Base-by-base conservation (phyloP, 2,888 invertebrate genomes). In the Odontomyia ornata region DNA sequence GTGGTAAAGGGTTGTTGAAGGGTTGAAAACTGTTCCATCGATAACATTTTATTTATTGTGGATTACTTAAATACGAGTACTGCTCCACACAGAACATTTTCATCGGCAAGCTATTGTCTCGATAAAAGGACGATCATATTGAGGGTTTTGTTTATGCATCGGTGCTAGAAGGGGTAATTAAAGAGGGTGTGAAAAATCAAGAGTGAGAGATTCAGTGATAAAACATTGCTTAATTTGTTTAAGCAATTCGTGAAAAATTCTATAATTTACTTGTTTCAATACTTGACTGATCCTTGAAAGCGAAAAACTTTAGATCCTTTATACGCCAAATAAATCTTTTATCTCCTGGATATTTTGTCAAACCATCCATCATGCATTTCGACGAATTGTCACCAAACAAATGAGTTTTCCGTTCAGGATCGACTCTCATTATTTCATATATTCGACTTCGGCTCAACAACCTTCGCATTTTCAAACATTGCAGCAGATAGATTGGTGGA, bases 11-110 rank as follows among this genome's bases (percentile, higher is more conserved):
- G 60, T 23, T 73, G 76, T 69, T 79, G 77, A 77, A 79, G 72
- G 72, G 72, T 57, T 77, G 76, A 77, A 76, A 79, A 79, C 76
- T 79, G 76, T 79, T 79, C 69, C 79, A 79, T 79, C 79, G 79
- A 79, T 79, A 77, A 78, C 65, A 65, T 46, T 36, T 76, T 78
- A 78, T 78, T 78, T 78, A 78, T 78, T 77, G 76, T 77, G 72
- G 76, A 78, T 78, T 77, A 78, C 78, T 71, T 72, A 76, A 76
- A 72, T 71, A 72, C 43, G 43, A 13, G 43, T 64, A 67, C 67
- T 36, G 36, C 36, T 36, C 36, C 36, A 36, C 9, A 36, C 36
- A 43, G 67, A 71, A 9, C 21, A 56, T 56, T 65, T 65, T 65
- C 65, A 62, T 67, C 25, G 62, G n/a, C 25, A 18, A 1, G 21